These are phyloP conservation scores for Lytechinus pictus DNA, from an alignment of 35 echinoderm and acorn worm genomes.

Conservation along the genomic window DNA sequence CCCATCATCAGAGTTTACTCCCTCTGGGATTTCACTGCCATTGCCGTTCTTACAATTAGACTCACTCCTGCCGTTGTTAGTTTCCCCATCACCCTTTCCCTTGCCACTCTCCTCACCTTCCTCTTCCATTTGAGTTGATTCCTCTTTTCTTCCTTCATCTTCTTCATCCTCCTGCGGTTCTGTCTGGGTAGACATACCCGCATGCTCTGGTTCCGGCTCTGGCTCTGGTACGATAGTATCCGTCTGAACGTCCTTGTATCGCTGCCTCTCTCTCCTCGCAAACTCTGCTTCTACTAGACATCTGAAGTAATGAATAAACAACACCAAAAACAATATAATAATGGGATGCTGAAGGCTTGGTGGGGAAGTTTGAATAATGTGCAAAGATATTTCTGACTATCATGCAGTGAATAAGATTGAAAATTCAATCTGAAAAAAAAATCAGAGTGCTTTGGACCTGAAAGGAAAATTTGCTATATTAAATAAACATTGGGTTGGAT, in stretches of 20 bases:
- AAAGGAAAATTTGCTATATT: too few relatives aligned
- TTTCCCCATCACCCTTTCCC: neutral
- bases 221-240: conserved; percentile 63
- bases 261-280: conserved; percentile 79
- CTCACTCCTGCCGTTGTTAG: conserved; percentile 24
- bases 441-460: too few relatives aligned
- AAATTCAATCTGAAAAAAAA: too few relatives aligned
- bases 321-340: too few relatives aligned
- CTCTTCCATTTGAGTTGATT: conserved; percentile 57
- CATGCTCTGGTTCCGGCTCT: conserved; percentile 73
- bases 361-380: too few relatives aligned
- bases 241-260: conserved; percentile 88
- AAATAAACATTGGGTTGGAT: too few relatives aligned
- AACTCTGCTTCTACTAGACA: conserved; percentile 95
- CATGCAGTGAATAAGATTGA: too few relatives aligned
- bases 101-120: conserved; percentile 19
- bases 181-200: conserved; percentile 74
- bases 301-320: conserved; percentile 33
- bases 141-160: conserved; percentile 56
- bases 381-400: too few relatives aligned
- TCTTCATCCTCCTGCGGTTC: conserved; percentile 62
- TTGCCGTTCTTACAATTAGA: neutral
- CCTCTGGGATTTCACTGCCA: neutral
- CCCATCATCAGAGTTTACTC: neutral
- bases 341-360: too few relatives aligned